Evolutionary conservation across 2,113 vertebrate genomes (phyloP), one percentile per base, ranked within the genome.

Genomic region (Rhinichthys klamathensis): DNA sequence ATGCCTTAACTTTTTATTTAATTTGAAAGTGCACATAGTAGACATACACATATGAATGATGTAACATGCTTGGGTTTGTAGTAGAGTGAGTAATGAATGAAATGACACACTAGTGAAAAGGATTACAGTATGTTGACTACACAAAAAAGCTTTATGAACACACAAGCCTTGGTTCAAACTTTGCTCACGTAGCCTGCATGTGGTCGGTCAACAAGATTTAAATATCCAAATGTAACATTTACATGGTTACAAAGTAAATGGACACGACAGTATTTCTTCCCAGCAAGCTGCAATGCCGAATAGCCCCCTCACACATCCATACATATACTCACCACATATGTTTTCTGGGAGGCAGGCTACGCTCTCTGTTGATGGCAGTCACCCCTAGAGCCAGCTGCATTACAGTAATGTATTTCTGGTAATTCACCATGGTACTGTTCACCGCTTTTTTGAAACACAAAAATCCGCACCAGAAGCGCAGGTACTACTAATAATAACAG

Each of bases 351-450:
- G 97, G 97, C 95, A 99, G 96, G 88, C 97, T 96, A 92, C 96
- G 96, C 93, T 97, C 96, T 95, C 97, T 96, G 96, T 98, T 99
- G 95, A 94, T 95, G 93, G 97, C 97, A 93, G 97, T 98, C 95
- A 99, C 97, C 95, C 97, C 97, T 94, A 98, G 95, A 95, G 97
- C 97, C 96, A 99, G 96, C 96, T 99, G 97, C 96, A 99, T 96
- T 93, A 98, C 97, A 94, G 97, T 98, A 95, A 98, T 97, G 95
- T 99, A 99, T 95, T 99, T 97, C 96, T 98, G 97, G 93, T 99
- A 98, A 95, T 98, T 98, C 97, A 99, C 97, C 95, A 96, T 97
- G 96, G 93, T 95, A 94, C 92, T 93, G 92, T 93, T 96, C 96
- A 94, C 95, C 96, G 94, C 95, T 94, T 95, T 96, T 94, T 90